Evolutionary conservation across 2,113 vertebrate species (phyloP), one percentile per base, ranked within the genome.

Genomic region (Prionailurus viverrinus): DNA sequence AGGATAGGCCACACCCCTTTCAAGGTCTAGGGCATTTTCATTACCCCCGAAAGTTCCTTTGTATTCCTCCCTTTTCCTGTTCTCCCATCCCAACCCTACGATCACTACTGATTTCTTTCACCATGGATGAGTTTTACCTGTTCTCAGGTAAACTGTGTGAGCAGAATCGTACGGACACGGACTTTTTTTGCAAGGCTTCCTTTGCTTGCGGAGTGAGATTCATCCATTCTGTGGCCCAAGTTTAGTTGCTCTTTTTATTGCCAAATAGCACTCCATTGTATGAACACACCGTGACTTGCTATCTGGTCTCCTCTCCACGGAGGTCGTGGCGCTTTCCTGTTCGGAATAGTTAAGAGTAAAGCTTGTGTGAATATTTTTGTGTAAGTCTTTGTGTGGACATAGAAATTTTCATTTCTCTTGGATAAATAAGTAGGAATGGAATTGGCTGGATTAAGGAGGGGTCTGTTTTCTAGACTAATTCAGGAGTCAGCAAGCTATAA

Each of bases 291-390:
- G 2, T 36, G 45, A 33, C 33, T 74, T 78, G 33, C 55, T 66
- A 36, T 55, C 25, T 8, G 14, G 58, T 73, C 48, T 94, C 45
- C 61, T 96, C 4, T 81, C 83, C 61, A 10, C 74, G 91, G 65
- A 61, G 11, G 33, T 89, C 41, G 39, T 68, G 45, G 29, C 73
- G 8, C 23, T 95, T 94, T 92, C 36, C 36, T 79, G 33, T 86
- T 87, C 58, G 73, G 71, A 95, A 33, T 61, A 94, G 31, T 63
- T 79, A 85, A 51, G 82, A 85, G 27, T 85, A 88, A 95, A 90
- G 74, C 53, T 78, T 89, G 33, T 90, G 13, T 86, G 91, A 78
- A 53, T 27, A 33, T 92, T 92, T 65, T 92, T 96, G 15, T 93
- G 3, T 21, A 88, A 33, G 45, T 84, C 55, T 87, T 93, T 94